Evolutionary conservation across 2,797 vertebrate genomes (phyloP).

Genomic region (Furcifer pardalis): DNA sequence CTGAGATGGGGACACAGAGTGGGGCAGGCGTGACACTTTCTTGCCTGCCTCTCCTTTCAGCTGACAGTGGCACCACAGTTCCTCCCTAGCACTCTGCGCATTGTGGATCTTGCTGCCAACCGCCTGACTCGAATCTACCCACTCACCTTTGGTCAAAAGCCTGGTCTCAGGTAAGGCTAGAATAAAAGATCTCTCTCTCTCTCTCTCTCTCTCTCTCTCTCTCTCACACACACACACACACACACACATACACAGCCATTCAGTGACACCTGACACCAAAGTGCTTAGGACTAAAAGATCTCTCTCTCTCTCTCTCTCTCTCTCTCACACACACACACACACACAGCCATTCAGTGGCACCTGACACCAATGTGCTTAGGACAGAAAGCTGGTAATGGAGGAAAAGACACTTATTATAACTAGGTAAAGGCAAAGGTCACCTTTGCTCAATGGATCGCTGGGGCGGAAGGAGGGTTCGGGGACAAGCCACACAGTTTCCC

Average conservation of each 20-base stretch:
- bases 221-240: no score
- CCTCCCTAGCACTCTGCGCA: constrained; percentile 63
- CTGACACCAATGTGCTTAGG: not conserved
- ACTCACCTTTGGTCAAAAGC: constrained; percentile 71
- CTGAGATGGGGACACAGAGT: not conserved
- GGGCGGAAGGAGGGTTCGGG: no score
- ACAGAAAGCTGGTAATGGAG: not conserved
- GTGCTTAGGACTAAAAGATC: not conserved
- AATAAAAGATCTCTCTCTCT: no score
- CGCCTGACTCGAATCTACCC: constrained; percentile 61
- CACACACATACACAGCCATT: no score
- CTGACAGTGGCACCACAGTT: constrained; percentile 65
- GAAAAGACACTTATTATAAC: not conserved
- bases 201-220: no score
- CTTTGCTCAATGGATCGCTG: no score
- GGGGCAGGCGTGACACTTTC: not conserved
- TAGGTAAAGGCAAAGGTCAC: no score
- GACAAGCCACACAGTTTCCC: no score
- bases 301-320: no score
- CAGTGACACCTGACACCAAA: not conserved
- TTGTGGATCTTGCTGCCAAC: constrained; percentile 70
- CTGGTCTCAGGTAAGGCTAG: constrained; percentile 61
- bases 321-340: no score
- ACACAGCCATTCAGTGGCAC: no score
- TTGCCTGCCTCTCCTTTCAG: constrained; percentile 3